Base-by-base conservation (phyloP, 2,797 vertebrate genomes). In the Myiothlypis coronata region DNA sequence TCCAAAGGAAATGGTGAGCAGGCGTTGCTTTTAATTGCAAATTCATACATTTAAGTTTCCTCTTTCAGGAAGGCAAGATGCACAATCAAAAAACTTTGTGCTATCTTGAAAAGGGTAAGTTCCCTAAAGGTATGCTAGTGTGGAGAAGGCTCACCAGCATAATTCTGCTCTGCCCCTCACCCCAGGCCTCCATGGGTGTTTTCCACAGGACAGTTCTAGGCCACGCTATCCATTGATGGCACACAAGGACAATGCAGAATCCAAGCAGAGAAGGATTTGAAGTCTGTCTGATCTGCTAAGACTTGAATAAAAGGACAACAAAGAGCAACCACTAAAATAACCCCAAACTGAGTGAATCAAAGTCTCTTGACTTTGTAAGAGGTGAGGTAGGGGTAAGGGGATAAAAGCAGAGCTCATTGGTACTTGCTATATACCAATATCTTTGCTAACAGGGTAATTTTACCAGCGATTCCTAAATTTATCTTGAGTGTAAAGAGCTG, bases 151-250 rank as follows among this genome's bases (percentile, higher is more conserved):
- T 49, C 12, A 60, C 1, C 23, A 37, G 15, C 39, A 61, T 0
- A 1, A 44, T 17, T 72, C 39, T 78, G 34, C 46, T 79, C 57
- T 71, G 21, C 8, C 20, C 20, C 37, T 49, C 39, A 59, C 21
- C 23, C n/a, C 11, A 26, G 43, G 14, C 15, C 30, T 61, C 41
- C 61, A 18, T 17, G 24, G 4, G 24, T 57, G 19, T 11, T 72
- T 49, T 50, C 32, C 37, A 35, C 6, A 28, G 46, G 28, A 35
- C 1, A 2, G 7, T 8, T 61, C 50, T 68, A 19, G 4, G 2
- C 19, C 1, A 0, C n/a, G 27, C 21, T 3, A 12, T 8, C 68
- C 30, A 27, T 12, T 4, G 1, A 16, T 1, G 7, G 17, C 14
- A 32, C 8, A 30, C 39, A 8, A 60, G 11, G 47, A 44, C 10